Percentiles rank a stretch among this genome's conserved stretches.
Evolutionary conservation across 2,888 invertebrate species (phyloP).

Genomic region (Morinoia aosen): DNA sequence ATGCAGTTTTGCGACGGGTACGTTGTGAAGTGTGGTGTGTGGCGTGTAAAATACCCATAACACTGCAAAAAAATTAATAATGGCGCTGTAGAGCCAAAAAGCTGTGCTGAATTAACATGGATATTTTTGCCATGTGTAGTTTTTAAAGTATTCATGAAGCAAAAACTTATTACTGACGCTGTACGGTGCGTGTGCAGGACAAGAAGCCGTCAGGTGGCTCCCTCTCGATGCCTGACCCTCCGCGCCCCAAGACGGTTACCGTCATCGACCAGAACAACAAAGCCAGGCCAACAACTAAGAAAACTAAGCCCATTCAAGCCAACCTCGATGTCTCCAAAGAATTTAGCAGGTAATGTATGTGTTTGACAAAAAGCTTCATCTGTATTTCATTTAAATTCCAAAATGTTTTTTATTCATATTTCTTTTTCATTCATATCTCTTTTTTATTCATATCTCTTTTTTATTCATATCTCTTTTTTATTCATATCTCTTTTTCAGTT

Average conservation of each 20-base stretch:
- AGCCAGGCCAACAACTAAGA: slow-evolving; percentile 92
- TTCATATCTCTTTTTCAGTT: not conserved
- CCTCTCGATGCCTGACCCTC: slow-evolving; percentile 70
- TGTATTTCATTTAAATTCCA: not conserved
- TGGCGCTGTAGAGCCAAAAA: no score
- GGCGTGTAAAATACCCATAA: no score
- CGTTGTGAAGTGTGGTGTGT: no score
- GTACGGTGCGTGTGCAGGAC: slow-evolving; percentile 68
- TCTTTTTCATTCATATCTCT: not conserved
- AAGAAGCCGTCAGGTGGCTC: slow-evolving; percentile 72
- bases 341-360: slow-evolving; percentile 59
- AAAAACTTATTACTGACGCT: not conserved
- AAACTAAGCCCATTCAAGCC: slow-evolving; percentile 84
- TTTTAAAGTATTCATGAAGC: no score
- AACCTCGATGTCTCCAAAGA: slow-evolving; percentile 76
- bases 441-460: not conserved
- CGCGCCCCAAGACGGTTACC: slow-evolving; percentile 85
- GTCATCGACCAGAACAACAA: slow-evolving; percentile 76
- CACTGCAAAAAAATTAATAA: no score
- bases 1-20: no score
- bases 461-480: not conserved
- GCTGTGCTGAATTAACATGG: no score
- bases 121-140: no score
- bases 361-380: not conserved
- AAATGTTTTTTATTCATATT: not conserved